A percentile compares a stretch with the other conserved stretches of the same genome.
phyloP scores from a whole-genome alignment of 2,888 invertebrate genomes.

The Blastobasis lacticolella region DNA sequence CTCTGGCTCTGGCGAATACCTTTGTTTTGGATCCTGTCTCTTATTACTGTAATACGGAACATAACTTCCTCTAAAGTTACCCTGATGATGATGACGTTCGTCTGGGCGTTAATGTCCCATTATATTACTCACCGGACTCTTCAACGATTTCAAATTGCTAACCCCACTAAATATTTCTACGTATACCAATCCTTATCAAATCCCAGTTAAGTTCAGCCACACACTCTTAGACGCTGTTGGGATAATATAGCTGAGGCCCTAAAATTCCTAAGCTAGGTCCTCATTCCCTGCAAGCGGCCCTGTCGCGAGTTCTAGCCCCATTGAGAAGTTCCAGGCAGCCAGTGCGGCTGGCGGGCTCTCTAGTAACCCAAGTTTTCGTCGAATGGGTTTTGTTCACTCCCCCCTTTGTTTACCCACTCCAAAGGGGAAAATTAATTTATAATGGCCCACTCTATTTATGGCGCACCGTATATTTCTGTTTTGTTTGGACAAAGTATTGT shows the following conservation, averaged over 20 bases:
- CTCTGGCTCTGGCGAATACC: no score
- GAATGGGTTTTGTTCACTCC: slow-evolving; percentile 10
- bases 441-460: not conserved
- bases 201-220: not conserved
- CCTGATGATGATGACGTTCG: no score
- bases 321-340: slow-evolving; percentile 7
- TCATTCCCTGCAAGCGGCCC: not conserved
- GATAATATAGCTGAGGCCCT: not conserved
- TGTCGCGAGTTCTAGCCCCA: not conserved
- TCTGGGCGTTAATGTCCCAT: no score
- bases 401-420: slow-evolving; percentile 10
- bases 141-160: not conserved
- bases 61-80: no score
- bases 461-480: not conserved
- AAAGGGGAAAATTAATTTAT: slow-evolving; percentile 11
- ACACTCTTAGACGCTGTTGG: not conserved
- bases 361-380: slow-evolving; percentile 6
- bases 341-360: slow-evolving; percentile 8
- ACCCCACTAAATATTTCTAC: not conserved
- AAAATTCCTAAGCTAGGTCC: not conserved
- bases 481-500: no score
- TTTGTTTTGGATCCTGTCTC: no score
- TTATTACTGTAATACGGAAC: no score
- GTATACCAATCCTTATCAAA: not conserved
- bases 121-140: not conserved